Evolutionary conservation across 92 coral and sea anemone genomes (phyloP), one percentile per base, ranked within the genome.

Genomic region (Epizoanthus rinbou): DNA sequence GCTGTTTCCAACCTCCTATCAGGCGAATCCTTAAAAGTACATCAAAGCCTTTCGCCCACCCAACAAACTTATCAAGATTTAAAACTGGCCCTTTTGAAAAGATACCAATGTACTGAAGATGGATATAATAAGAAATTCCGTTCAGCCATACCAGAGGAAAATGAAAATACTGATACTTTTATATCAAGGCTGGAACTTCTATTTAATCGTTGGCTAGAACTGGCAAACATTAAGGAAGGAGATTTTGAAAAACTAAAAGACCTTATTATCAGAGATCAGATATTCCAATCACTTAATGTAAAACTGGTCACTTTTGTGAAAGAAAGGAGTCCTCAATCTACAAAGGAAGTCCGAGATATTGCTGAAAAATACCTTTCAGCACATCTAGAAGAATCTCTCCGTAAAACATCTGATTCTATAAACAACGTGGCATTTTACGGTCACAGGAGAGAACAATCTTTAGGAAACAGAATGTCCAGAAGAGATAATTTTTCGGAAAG

Each of bases 211-310:
- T 60, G 65, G 65, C 65, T 0, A 60, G 65, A 60, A 60, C 17
- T 60, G 65, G 65, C 65, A 60, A 60, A 60, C 65, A 60, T 60
- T 60, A 60, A 60, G 65, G 65, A 60, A 60, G 65, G 65, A 60
- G 65, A 60, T 60, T 59, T 59, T 59, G 65, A 59, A 59, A 59
- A 59, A 59, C 65, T 59, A 59, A 59, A 59, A 59, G 65, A 59
- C 65, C 65, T 59, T 59, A 59, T 59, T 59, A 59, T 59, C 65
- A 59, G 65, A 59, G 65, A 59, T 59, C 65, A 59, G 65, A 59
- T 59, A 59, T 59, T 59, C 22, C 65, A 59, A 59, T 59, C 65
- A 59, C 65, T 59, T 59, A 59, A 59, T 59, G 17, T 5, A 59
- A 59, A 59, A 59, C 65, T 59, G 65, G 65, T 59, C 65, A 59